These are phyloP conservation scores for Cerastis leucographa DNA, from an alignment of 2,888 invertebrate genomes.

Conservation along the genomic window DNA sequence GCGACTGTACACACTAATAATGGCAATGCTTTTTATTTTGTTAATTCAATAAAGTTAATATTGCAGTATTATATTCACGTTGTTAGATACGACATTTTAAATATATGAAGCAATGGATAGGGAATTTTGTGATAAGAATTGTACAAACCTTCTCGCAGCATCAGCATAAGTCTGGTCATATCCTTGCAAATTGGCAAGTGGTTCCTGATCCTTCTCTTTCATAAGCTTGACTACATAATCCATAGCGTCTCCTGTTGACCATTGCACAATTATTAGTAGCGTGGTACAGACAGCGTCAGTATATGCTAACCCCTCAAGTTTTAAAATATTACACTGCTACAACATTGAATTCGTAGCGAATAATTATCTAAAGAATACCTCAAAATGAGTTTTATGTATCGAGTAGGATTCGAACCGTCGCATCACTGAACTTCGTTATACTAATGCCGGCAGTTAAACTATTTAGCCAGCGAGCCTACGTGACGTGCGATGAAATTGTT, in stretches of 20 bases:
- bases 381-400: too few species aligned
- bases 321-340: too few species aligned
- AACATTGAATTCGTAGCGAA: too few species aligned
- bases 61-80: background rate
- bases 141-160: slow-evolving; percentile 77
- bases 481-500: too few species aligned
- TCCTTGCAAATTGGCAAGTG: slow-evolving; percentile 77
- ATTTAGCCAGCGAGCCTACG: too few species aligned
- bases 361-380: too few species aligned
- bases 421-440: too few species aligned
- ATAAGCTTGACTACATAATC: slow-evolving; percentile 76
- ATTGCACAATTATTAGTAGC: background rate
- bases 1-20: background rate
- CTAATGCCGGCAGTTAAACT: too few species aligned
- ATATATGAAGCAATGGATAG: background rate
- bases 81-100: background rate
- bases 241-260: slow-evolving; percentile 75
- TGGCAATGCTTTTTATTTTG: background rate
- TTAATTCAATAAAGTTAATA: background rate
- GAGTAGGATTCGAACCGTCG: too few species aligned
- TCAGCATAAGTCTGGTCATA: slow-evolving; percentile 77
- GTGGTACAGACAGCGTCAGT: too few species aligned
- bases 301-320: too few species aligned
- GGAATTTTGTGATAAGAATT: background rate
- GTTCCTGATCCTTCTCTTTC: slow-evolving; percentile 75